Conservation (phyloP, 2,888 invertebrate species). For the Didymodactylos carnosus region DNA sequence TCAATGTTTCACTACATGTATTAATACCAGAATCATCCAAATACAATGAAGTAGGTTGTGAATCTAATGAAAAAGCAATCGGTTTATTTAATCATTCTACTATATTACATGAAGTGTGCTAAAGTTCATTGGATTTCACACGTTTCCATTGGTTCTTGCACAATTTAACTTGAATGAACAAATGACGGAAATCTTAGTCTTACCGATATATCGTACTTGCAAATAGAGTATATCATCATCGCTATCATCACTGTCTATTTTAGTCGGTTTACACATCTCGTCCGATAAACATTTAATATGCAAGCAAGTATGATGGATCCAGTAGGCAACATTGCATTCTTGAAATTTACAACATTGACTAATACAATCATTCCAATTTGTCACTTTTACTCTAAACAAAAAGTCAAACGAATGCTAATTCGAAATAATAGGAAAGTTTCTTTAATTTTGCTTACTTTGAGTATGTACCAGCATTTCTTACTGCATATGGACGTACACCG, state of each 20-base stretch:
- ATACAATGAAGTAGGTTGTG: neutral
- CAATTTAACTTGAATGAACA: too few relatives aligned
- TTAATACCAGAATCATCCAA: neutral
- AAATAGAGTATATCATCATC: neutral
- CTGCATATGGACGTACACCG: neutral
- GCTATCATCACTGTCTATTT: slow-evolving; percentile 86
- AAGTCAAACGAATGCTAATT: too few relatives aligned
- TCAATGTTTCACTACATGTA: neutral
- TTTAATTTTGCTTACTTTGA: neutral
- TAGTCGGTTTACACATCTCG: slow-evolving; percentile 45
- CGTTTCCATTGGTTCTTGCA: too few relatives aligned
- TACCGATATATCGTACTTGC: neutral
- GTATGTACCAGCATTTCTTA: neutral
- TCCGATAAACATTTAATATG: neutral
- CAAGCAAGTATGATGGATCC: neutral
- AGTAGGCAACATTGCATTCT: neutral
- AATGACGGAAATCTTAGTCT: neutral
- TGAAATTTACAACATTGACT: neutral
- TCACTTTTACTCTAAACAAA: neutral
- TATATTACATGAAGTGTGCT: too few relatives aligned
- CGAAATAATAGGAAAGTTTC: neutral
- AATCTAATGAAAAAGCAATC: neutral
- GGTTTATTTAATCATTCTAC: neutral
- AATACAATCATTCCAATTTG: neutral
- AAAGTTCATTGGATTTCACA: too few relatives aligned